A percentile compares a stretch with the other conserved stretches of the same genome.
phyloP scores from a whole-genome alignment of 2,113 vertebrate genomes.

The Mirza zaza region DNA sequence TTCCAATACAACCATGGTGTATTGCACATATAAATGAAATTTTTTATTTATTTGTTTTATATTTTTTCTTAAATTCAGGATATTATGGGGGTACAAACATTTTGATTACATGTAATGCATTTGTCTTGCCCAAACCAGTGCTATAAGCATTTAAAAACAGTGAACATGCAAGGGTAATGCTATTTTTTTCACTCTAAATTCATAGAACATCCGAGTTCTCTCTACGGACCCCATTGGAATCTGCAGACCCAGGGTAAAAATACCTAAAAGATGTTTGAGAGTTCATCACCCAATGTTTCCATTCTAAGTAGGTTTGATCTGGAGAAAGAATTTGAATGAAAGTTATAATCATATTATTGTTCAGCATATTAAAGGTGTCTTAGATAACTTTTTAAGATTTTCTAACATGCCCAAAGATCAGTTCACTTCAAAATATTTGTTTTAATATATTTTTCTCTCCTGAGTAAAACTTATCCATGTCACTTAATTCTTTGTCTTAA shows the following conservation, averaged over 20 bases:
- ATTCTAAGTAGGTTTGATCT: background rate
- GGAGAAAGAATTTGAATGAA: background rate
- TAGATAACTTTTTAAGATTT: background rate
- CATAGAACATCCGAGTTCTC: background rate
- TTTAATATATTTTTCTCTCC: background rate
- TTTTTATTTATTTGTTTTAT: background rate
- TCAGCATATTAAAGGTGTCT: background rate
- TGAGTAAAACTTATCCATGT: background rate
- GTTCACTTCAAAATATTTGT: background rate
- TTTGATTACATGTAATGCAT: too few species aligned
- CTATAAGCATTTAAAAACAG: too few species aligned
- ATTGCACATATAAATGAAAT: background rate
- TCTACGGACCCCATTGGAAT: background rate
- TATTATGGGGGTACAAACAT: too few species aligned
- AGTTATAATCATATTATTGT: background rate
- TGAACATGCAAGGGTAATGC: background rate
- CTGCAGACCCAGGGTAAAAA: background rate
- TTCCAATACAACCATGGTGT: background rate
- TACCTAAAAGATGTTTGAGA: too few species aligned
- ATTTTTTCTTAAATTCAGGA: too few species aligned
- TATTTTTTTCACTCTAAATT: background rate
- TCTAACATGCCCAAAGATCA: background rate
- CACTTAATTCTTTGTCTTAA: background rate
- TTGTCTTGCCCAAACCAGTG: too few species aligned
- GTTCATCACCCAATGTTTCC: background rate